Percentiles rank a stretch among this genome's conserved stretches.
Evolutionary conservation across 2,888 invertebrate species (phyloP).

Genomic region (Ferdinandea cuprea): DNA sequence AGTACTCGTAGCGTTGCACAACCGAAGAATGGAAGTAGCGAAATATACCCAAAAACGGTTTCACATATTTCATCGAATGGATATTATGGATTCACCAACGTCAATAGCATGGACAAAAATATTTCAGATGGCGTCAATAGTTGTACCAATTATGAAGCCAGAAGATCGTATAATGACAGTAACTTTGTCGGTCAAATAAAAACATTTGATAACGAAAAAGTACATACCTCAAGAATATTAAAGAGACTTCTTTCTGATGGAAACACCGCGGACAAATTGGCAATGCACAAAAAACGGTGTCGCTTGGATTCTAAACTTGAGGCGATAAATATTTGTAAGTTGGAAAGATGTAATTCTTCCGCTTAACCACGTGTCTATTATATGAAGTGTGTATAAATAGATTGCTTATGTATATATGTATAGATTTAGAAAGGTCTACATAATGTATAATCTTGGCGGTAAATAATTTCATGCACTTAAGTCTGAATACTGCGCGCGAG

Average conservation of each 20-base stretch:
- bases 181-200: background rate
- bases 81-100: slow-evolving; percentile 80
- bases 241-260: background rate
- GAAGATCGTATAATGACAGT: background rate
- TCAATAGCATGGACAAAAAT: slow-evolving; percentile 76
- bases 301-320: background rate
- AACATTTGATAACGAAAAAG: background rate
- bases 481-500: no score
- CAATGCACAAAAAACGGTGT: background rate
- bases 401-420: no score
- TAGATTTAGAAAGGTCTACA: no score
- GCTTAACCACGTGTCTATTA: background rate
- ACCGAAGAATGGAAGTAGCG: background rate
- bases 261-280: background rate
- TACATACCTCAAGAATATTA: background rate
- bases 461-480: no score
- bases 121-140: background rate
- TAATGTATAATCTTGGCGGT: no score
- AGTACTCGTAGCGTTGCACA: background rate
- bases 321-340: background rate
- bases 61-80: slow-evolving; percentile 80
- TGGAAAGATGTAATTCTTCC: background rate
- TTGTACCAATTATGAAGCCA: background rate
- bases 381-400: no score
- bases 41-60: slow-evolving; percentile 47